Evolutionary conservation across 2,797 vertebrate genomes (phyloP).

Genomic region (Hippoglossus hippoglossus): DNA sequence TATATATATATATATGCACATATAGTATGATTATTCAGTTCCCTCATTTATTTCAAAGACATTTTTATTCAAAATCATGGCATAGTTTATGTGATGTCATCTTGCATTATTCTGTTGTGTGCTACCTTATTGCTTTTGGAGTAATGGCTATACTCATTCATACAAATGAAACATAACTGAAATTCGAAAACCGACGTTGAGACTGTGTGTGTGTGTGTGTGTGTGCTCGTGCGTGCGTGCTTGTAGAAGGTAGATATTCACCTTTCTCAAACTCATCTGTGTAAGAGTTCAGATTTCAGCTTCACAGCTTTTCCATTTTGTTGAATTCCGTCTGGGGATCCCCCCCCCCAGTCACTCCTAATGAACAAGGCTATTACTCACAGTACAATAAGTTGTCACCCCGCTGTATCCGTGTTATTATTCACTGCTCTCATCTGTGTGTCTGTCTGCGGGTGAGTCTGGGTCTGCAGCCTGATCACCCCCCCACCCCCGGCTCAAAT

Average conservation of each 20-base stretch:
- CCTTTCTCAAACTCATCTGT: constrained; percentile 30
- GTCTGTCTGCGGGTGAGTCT: constrained; percentile 3
- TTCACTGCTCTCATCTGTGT: constrained; percentile 29
- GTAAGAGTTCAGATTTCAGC: constrained; percentile 37
- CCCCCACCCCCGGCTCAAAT: background rate
- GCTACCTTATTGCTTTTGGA: background rate
- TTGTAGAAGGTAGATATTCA: background rate
- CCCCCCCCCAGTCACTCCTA: constrained; percentile 36
- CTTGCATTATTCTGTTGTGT: constrained; percentile 2
- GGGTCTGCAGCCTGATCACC: background rate
- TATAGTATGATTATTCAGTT: background rate
- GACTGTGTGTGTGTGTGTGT: background rate
- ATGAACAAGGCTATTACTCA: constrained; percentile 72
- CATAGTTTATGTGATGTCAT: constrained; percentile 1
- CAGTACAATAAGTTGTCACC: constrained; percentile 51
- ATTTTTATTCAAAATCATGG: background rate
- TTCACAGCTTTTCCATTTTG: constrained; percentile 27
- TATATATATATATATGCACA: background rate
- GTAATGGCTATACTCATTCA: constrained; percentile 1
- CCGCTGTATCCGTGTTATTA: constrained; percentile 26
- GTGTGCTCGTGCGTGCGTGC: too few species aligned
- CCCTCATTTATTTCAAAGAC: background rate
- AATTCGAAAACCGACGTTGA: constrained; percentile 3
- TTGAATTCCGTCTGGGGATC: constrained; percentile 33
- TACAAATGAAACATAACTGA: background rate